A percentile compares a stretch with the other conserved stretches of the same genome.
phyloP scores from a whole-genome alignment of 1,140 invertebrate species.

The Drosophila miranda region DNA sequence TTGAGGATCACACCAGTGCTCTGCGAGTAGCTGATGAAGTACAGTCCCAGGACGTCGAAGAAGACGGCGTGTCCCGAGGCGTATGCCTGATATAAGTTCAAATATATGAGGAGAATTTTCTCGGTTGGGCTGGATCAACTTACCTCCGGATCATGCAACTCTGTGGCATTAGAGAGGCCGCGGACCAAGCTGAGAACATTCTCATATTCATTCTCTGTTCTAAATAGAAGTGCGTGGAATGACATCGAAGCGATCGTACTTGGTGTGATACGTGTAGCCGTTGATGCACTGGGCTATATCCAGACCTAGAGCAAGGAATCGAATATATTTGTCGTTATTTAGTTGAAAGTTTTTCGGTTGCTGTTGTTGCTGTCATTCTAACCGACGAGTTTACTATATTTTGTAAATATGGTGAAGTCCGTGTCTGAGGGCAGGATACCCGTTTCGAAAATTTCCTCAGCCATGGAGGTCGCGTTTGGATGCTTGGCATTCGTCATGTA shows the following conservation, averaged over 20 bases:
- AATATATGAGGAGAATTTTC: no score
- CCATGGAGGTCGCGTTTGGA: slow-evolving; percentile 91
- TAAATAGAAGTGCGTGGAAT: slow-evolving; percentile 92
- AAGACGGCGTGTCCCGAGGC: slow-evolving; percentile 86
- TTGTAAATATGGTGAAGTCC: slow-evolving; percentile 92
- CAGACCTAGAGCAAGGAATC: slow-evolving; percentile 76
- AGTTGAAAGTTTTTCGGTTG: background rate
- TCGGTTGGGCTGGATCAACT: background rate
- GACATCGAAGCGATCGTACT: slow-evolving; percentile 89
- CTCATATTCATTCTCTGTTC: slow-evolving; percentile 89
- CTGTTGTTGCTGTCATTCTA: background rate
- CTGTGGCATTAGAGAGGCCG: slow-evolving; percentile 85
- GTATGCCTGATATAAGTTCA: slow-evolving; percentile 55
- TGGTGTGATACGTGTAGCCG: slow-evolving; percentile 96
- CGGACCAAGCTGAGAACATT: slow-evolving; percentile 88
- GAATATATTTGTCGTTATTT: background rate
- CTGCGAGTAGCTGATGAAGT: slow-evolving; percentile 86
- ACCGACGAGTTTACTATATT: slow-evolving; percentile 84
- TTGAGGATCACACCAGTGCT: slow-evolving; percentile 84
- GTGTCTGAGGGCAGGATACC: slow-evolving; percentile 94
- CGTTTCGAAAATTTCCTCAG: slow-evolving; percentile 92
- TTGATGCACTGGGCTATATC: slow-evolving; percentile 96
- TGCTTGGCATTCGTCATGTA: slow-evolving; percentile 92
- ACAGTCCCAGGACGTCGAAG: slow-evolving; percentile 90
- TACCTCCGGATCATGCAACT: slow-evolving; percentile 83